phyloP scores from a whole-genome alignment of 2,888 invertebrate genomes.

The Pomacea canaliculata region DNA sequence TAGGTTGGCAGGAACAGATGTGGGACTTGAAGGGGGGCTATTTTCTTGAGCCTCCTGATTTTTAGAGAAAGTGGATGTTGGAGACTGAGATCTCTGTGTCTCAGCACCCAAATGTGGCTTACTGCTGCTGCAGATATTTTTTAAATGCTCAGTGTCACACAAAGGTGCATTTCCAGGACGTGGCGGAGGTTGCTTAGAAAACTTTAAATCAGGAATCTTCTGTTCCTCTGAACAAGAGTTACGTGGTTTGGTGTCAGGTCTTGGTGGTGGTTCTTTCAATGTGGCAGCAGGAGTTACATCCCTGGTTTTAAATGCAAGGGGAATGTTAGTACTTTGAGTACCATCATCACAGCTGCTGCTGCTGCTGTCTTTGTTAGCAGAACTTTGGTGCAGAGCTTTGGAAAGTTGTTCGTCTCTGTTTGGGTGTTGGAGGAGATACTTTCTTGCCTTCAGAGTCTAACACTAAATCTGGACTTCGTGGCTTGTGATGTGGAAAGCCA shows the following conservation, averaged over 20 bases:
- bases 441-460: neutral
- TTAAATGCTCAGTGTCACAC: too few species aligned
- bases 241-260: slow-evolving; percentile 3
- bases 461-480: neutral
- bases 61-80: too few species aligned
- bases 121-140: too few species aligned
- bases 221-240: neutral
- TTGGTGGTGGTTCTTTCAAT: slow-evolving; percentile 5
- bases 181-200: too few species aligned
- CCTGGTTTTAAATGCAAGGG: neutral
- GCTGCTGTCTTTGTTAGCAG: neutral
- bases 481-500: slow-evolving; percentile 31
- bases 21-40: too few species aligned
- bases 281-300: neutral
- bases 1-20: too few species aligned
- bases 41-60: too few species aligned
- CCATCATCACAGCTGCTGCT: neutral
- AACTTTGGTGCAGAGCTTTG: neutral
- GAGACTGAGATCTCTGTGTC: too few species aligned
- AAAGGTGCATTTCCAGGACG: too few species aligned
- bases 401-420: neutral
- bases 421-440: neutral
- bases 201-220: too few species aligned
- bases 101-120: too few species aligned
- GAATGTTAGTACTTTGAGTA: neutral